Base-by-base conservation (phyloP, 2,797 vertebrate species). In the Pitangus sulphuratus region DNA sequence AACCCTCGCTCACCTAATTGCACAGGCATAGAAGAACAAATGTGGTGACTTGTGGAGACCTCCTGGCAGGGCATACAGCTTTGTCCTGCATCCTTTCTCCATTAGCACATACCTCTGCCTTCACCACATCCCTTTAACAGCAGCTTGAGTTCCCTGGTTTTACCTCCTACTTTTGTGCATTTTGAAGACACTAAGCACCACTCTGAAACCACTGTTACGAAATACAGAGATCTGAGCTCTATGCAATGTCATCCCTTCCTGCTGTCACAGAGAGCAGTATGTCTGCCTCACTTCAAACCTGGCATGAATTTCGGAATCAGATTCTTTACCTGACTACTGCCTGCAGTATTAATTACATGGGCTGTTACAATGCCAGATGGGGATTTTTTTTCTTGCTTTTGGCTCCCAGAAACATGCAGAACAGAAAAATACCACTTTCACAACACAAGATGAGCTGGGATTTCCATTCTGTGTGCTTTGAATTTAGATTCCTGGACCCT, bases 401-500 rank as follows among this genome's bases (percentile, higher is more conserved):
- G 58, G 54, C 70, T 91, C 42, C 25, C 64, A 90, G 5, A 15
- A 69, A 86, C 5, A 31, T n/a, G 24, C 12, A 48, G 45, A 86
- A 84, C 24, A 65, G 61, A 90, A 95, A 93, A 92, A 78, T 20
- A 54, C n/a, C 35, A 53, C 31, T 85, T 94, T 53, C 50, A 78
- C 7, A 48, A 54, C 42, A 93, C 69, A 95, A 62, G 64, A 76
- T 45, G 44, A 84, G 47, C 31, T 92, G 62, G 84, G 44, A 54
- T 95, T 96, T 97, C 84, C 79, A 78, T 24, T 89, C 35, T 76
- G 18, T 86, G 70, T 86, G 74, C 60, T 62, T 79, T 86, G 87
- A 96, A 95, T 86, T 84, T 92, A 78, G 47, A 76, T 86, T 83
- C 33, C 44, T 33, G 39, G 56, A 50, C 33, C 20, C 13, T 56